Conservation (phyloP, 2,113 vertebrate species). For the Takifugu bimaculatus region DNA sequence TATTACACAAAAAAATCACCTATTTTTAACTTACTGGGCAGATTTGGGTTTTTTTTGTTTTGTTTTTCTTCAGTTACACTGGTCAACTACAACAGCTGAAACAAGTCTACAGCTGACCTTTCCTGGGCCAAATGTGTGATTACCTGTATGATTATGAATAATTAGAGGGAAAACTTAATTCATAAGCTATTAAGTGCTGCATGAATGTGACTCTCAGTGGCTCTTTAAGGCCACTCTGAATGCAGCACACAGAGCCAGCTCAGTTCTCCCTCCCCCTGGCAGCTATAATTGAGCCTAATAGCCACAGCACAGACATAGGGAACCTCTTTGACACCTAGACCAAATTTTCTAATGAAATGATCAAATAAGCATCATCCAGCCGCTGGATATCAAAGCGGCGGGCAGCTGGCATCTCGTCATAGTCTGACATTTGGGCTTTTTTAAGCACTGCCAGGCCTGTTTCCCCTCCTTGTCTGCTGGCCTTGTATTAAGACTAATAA, state of each 20-base stretch:
- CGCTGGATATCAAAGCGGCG: constrained; percentile 77
- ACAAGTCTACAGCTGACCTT: background rate
- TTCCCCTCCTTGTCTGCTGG: constrained; percentile 68
- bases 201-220: constrained; percentile 89
- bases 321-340: constrained; percentile 84
- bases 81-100: background rate
- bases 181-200: constrained; percentile 77
- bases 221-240: constrained; percentile 86
- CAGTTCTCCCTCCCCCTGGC: constrained; percentile 85
- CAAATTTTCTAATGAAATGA: constrained; percentile 80
- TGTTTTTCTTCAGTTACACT: no score
- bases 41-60: no score
- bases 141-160: constrained; percentile 81
- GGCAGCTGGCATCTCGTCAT: constrained; percentile 72
- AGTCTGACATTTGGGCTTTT: constrained; percentile 63
- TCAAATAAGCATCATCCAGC: constrained; percentile 82
- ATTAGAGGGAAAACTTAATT: constrained; percentile 81
- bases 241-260: constrained; percentile 78
- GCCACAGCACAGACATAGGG: constrained; percentile 81
- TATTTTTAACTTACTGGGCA: no score
- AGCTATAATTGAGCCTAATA: constrained; percentile 90
- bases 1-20: no score
- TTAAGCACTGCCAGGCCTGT: constrained; percentile 68
- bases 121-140: constrained; percentile 37
- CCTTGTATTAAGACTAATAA: constrained; percentile 67